Conservation (phyloP, 2,113 vertebrate species). For the Regulus satrapa region DNA sequence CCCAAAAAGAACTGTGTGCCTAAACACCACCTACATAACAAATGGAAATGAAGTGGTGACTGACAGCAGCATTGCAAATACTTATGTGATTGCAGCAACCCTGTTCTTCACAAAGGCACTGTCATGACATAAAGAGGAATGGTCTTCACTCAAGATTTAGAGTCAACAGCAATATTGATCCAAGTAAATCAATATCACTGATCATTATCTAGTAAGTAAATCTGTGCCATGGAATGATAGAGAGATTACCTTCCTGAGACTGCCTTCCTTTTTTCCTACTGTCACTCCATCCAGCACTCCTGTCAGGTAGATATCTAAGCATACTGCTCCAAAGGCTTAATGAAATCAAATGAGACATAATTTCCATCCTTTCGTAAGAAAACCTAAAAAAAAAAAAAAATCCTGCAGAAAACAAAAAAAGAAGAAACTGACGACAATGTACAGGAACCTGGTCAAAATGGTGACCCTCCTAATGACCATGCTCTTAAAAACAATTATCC, state of each 20-base stretch:
- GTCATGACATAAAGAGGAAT: not conserved
- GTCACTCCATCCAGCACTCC: not conserved
- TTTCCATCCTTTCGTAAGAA: not conserved
- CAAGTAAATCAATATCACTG: not conserved
- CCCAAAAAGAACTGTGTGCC: not conserved
- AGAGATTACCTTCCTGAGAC: not conserved
- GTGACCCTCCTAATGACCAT: not conserved
- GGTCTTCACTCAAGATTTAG: not conserved
- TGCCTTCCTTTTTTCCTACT: not conserved
- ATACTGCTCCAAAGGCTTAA: not conserved
- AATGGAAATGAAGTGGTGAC: not conserved
- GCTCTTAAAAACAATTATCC: not conserved
- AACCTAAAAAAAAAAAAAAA: not conserved
- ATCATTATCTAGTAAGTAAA: not conserved
- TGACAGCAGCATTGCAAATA: not conserved
- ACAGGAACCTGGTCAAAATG: fast-evolving
- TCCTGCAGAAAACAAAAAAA: not conserved
- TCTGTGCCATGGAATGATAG: not conserved
- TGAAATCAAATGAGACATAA: not conserved
- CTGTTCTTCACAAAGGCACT: not conserved
- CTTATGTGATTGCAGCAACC: not conserved
- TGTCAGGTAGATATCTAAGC: not conserved
- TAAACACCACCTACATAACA: not conserved
- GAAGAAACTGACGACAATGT: not conserved
- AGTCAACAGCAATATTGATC: not conserved